A percentile compares a stretch with the other conserved stretches of the same genome.
phyloP scores from a whole-genome alignment of 30 jellyfish, hydroid and myxozoan genomes.

The Turritopsis dohrnii region DNA sequence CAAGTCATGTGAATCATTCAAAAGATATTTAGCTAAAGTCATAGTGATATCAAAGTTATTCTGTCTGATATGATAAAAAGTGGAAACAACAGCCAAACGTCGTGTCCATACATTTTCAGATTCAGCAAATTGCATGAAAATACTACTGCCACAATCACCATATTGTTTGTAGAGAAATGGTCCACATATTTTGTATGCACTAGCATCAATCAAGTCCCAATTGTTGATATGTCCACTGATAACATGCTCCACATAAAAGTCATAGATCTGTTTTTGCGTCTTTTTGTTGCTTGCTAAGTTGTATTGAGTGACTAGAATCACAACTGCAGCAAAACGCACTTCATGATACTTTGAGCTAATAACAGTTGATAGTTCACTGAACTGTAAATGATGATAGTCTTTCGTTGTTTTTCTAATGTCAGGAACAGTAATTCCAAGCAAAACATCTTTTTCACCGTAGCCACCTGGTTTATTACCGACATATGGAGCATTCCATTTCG shows the following conservation, averaged over 20 bases:
- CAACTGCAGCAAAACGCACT: background rate
- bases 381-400: background rate
- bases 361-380: background rate
- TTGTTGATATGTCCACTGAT: background rate
- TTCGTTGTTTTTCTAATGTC: background rate
- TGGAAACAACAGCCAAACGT: constrained; percentile 14
- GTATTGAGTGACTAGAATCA: constrained; percentile 1
- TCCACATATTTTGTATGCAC: constrained; percentile 1
- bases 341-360: constrained; percentile 9
- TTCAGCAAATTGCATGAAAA: background rate
- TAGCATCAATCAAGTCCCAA: constrained; percentile 16
- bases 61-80: constrained; percentile 9
- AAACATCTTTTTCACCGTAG: constrained; percentile 14
- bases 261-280: background rate
- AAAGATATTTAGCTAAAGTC: background rate
- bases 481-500: constrained; percentile 15
- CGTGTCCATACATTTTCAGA: constrained; percentile 12
- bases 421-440: constrained; percentile 14
- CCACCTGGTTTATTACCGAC: constrained; percentile 18
- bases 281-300: background rate
- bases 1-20: constrained; percentile 5
- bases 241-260: constrained; percentile 7
- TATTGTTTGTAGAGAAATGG: background rate
- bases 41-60: constrained; percentile 5
- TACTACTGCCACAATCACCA: constrained; percentile 3